Base-by-base conservation (phyloP, 2,888 invertebrate genomes). In the Ametastegia equiseti region DNA sequence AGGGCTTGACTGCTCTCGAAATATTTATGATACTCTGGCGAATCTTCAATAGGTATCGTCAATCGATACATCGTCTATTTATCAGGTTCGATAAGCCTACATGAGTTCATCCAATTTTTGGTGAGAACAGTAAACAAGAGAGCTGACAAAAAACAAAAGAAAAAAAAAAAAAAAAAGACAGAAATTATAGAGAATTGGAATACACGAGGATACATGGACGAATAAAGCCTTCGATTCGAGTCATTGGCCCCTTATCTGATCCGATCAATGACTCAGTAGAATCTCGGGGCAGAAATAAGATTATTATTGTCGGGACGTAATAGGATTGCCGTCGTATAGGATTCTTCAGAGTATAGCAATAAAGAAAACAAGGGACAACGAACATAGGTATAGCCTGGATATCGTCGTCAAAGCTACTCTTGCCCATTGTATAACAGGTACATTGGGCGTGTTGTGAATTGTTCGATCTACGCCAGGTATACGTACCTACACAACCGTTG, bases 381-480 rank as follows among this genome's bases (percentile, higher is more conserved):
- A 67, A 33, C 36, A 11, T 39, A n/a, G n/a, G n/a, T n/a, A 39
- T 67, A 67, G 39, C 36, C 19, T 39, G 36, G 39, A 39, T 19
- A 67, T 39, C 39, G 39, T 67, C 67, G 67, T 67, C 67, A 67
- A 67, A 67, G 67, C 67, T 67, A 67, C 67, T 67, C 39, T 39
- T 67, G n/a, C 11, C 67, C n/a, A 67, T 67, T 67, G 67, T 67
- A n/a, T n/a, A 39, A 39, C 67, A 67, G 60, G 60, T 60, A 60
- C 60, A 60, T 60, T 15, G 60, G 30, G 60, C 60, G 60, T 60
- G 60, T 67, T 67, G 67, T 39, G 39, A 39, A 67, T 39, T 67
- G 39, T 67, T 67, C 36, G n/a, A 67, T 67, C 67, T 9, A 67
- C 19, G 39, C 67, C 36, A 67, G 39, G 36, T 67, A 67, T n/a